Conservation (phyloP, 2,113 vertebrate genomes). For the Antechinus stuartii region DNA sequence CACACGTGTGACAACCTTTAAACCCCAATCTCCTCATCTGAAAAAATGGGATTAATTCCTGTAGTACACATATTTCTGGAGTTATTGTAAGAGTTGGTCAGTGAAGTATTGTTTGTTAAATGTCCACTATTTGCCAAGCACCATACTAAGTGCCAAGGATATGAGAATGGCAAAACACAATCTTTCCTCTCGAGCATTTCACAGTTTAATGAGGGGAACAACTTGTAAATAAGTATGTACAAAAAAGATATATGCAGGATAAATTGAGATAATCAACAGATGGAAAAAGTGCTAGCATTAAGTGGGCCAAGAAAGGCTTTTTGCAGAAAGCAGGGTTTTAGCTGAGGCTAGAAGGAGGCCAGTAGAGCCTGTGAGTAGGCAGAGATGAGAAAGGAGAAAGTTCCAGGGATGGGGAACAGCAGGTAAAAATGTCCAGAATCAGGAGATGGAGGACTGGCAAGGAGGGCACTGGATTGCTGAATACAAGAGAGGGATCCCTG, state of each 20-base stretch:
- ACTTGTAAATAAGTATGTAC: background rate
- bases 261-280: background rate
- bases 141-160: background rate
- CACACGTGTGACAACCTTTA: background rate
- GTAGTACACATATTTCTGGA: background rate
- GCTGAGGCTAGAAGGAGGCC: background rate
- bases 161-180: background rate
- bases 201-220: background rate
- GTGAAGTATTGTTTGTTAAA: background rate
- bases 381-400: background rate
- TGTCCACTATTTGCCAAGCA: background rate
- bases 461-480: background rate
- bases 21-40: background rate
- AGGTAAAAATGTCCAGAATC: background rate
- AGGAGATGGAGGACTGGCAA: background rate
- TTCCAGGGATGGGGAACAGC: background rate
- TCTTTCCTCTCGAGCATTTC: background rate
- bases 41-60: background rate
- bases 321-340: background rate
- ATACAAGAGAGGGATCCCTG: background rate
- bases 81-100: background rate
- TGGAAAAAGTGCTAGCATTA: background rate
- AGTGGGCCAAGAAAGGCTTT: background rate
- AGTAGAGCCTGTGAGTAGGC: background rate
- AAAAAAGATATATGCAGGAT: background rate